Percentiles rank a stretch among this genome's conserved stretches.
Evolutionary conservation across 1,140 invertebrate species (phyloP).

Genomic region (Drosophila truncata): DNA sequence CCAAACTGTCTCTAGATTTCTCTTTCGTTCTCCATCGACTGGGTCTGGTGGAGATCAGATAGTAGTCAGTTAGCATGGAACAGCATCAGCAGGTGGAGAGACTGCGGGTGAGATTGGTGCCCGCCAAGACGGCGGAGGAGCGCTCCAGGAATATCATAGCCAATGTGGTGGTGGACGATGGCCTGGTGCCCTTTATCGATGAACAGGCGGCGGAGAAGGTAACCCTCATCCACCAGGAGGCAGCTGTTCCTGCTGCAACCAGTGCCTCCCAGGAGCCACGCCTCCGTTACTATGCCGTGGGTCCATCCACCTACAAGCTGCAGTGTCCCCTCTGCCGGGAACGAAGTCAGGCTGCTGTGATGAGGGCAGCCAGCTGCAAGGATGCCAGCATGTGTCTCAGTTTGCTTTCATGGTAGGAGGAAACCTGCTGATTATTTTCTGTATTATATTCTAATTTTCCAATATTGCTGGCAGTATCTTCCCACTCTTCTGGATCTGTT

Average conservation of each 20-base stretch:
- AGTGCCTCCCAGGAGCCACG: slow-evolving; percentile 40
- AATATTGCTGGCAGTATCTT: slow-evolving; percentile 52
- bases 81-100: slow-evolving; percentile 62
- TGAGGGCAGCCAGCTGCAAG: slow-evolving; percentile 75
- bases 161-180: slow-evolving; percentile 75
- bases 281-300: slow-evolving; percentile 71
- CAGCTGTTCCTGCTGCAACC: slow-evolving; percentile 5
- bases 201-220: slow-evolving; percentile 56
- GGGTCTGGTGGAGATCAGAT: slow-evolving; percentile 39
- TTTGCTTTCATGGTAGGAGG: slow-evolving; percentile 71
- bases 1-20: background rate
- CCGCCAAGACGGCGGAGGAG: slow-evolving; percentile 71
- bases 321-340: slow-evolving; percentile 74
- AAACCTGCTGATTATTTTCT: too few relatives aligned
- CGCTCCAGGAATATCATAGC: slow-evolving; percentile 75
- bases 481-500: slow-evolving; percentile 80
- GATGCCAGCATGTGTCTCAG: slow-evolving; percentile 73
- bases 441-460: too few relatives aligned
- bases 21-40: background rate
- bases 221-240: slow-evolving; percentile 41
- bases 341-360: slow-evolving; percentile 75
- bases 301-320: slow-evolving; percentile 75
- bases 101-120: slow-evolving; percentile 72
- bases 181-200: slow-evolving; percentile 74
- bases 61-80: slow-evolving; percentile 67